Base-by-base conservation (phyloP, 2,113 vertebrate species). In the Passerina amoena region DNA sequence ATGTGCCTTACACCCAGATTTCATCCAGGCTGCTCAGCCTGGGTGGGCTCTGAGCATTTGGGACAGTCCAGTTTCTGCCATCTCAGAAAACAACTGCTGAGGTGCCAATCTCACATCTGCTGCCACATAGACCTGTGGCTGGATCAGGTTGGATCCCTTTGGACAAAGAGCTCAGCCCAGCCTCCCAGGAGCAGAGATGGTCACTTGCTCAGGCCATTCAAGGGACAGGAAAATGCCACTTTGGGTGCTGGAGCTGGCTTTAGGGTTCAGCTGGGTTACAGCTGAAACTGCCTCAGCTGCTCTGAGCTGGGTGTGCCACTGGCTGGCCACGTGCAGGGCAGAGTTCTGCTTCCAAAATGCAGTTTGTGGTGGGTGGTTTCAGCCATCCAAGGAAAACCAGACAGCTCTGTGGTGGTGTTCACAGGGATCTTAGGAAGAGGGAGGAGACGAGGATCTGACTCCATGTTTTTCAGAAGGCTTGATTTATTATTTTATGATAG, bases 231-330 rank as follows among this genome's bases (percentile, higher is more conserved):
- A 83, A 69, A 35, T 61, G 50, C n/a, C 40, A 3, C 20, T 65
- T 31, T 15, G 25, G 73, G 6, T 66, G 60, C 76, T 86, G 53
- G 82, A 37, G 66, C 2, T 37, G 60, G 44, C 35, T 86, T 59
- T 85, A 80, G 59, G 75, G 40, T 51, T 90, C 44, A 15, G 65
- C 47, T 59, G 82, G 27, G 13, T 87, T 53, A 16, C 12, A 38
- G 57, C 6, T 14, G 47, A 4, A 65, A 17, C 22, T n/a, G 51
- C 57, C 40, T 50, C 0, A 0, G 6, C 20, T 37, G 38, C 82
- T 92, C 68, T 82, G 91, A 80, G 88, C 48, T 45, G 91, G 82
- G 75, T 33, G 75, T 94, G 82, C 94, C 21, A 3, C 47, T 33
- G 88, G 38, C 81, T 4, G 38, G 47, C 48, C 61, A 38, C 1